Percentiles rank a stretch among this genome's conserved stretches.
Conservation (phyloP, 2,888 invertebrate genomes). For the Euzophera pinguis region DNA sequence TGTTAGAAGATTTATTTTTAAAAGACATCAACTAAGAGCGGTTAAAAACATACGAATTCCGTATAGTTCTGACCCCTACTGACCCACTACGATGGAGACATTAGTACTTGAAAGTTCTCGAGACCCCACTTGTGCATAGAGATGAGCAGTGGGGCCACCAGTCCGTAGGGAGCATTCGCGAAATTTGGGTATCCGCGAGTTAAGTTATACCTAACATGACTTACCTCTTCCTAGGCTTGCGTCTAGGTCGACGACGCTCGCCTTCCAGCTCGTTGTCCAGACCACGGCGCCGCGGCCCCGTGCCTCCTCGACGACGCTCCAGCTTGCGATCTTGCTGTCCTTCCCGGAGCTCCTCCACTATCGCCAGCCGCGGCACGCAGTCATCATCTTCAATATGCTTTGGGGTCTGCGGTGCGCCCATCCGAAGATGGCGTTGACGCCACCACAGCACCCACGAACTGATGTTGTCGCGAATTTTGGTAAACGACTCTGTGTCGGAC, state of each 20-base stretch:
- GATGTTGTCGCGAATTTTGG: conserved; percentile 74
- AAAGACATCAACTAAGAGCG: too few relatives aligned
- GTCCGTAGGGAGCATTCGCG: too few relatives aligned
- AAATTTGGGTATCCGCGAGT: too few relatives aligned
- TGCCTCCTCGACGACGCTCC: conserved; percentile 51
- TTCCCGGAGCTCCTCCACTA: conserved; percentile 50
- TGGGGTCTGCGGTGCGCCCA: conserved; percentile 76
- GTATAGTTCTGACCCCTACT: too few relatives aligned
- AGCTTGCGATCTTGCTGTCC: conserved; percentile 52
- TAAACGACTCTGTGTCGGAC: conserved; percentile 31
- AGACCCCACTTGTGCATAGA: too few relatives aligned
- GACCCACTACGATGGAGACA: too few relatives aligned
- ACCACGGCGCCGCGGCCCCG: conserved; percentile 58
- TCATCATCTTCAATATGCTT: conserved; percentile 67
- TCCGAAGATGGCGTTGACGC: conserved; percentile 74
- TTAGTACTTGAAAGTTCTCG: too few relatives aligned
- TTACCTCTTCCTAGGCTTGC: conserved; percentile 55
- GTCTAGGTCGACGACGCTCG: conserved; percentile 58
- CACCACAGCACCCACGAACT: conserved; percentile 76
- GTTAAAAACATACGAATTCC: too few relatives aligned
- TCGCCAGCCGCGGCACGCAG: conserved; percentile 55
- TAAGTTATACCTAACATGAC: not conserved
- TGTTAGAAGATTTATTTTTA: too few relatives aligned
- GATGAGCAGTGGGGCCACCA: too few relatives aligned
- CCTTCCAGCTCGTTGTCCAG: conserved; percentile 62